A percentile compares a stretch with the other conserved stretches of the same genome.
These are phyloP conservation scores for Eupeodes latifasciatus DNA, from an alignment of 2,888 invertebrate species.

Conservation along the genomic window DNA sequence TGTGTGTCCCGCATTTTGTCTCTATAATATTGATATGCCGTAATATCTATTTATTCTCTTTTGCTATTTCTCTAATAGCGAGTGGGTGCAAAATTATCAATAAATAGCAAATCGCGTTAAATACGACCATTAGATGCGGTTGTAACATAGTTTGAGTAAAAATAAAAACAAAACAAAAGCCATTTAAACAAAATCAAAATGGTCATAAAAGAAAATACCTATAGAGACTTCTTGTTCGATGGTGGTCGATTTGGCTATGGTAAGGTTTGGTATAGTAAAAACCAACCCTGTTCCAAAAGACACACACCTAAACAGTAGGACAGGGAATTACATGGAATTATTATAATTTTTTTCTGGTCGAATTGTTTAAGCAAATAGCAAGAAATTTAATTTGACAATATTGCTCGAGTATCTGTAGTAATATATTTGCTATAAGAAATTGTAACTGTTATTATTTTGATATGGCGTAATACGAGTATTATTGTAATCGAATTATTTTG, in stretches of 20 bases:
- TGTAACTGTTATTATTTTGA: constrained; percentile 1
- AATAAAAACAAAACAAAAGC: constrained; percentile 33
- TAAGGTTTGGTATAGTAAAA: background rate
- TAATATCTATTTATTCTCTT: background rate
- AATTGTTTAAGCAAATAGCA: constrained; percentile 45
- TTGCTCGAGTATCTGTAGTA: background rate
- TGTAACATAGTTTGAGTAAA: constrained; percentile 33
- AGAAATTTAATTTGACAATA: constrained; percentile 26
- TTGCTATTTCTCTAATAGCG: background rate
- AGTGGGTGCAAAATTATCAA: constrained; percentile 58
- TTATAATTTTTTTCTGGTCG: background rate
- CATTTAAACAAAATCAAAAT: constrained; percentile 15
- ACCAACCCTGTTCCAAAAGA: background rate
- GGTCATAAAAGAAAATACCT: background rate
- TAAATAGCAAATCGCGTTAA: constrained; percentile 74
- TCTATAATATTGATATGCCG: background rate
- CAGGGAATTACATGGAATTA: constrained; percentile 62
- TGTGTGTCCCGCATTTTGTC: constrained; percentile 19
- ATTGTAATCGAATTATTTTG: constrained; percentile 14
- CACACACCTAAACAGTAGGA: background rate
- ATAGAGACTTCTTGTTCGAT: too few relatives aligned
- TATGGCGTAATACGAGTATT: background rate
- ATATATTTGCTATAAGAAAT: constrained; percentile 8
- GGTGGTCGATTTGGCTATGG: background rate
- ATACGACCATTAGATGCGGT: constrained; percentile 67